A percentile compares a stretch with the other conserved stretches of the same genome.
phyloP scores from a whole-genome alignment of 2,888 invertebrate genomes.

The Aleiodes testaceus region DNA sequence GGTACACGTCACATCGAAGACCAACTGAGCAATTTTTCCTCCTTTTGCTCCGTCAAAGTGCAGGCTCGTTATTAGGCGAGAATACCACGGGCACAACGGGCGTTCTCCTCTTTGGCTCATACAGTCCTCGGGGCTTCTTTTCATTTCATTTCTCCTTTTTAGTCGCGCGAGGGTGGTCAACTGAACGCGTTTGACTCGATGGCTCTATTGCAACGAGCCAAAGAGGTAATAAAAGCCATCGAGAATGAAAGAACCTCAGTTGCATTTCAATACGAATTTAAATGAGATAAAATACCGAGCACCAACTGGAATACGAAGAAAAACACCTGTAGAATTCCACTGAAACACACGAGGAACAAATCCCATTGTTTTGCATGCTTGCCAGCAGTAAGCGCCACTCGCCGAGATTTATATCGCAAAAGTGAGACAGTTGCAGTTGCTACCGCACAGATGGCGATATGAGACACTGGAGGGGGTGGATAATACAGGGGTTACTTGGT shows the following conservation, averaged over 20 bases:
- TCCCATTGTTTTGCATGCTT: background rate
- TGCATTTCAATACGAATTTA: background rate
- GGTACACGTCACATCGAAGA: conserved; percentile 23
- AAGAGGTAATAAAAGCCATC: conserved; percentile 29
- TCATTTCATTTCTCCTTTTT: conserved; percentile 16
- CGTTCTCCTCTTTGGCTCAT: conserved; percentile 33
- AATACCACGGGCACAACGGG: conserved; percentile 33
- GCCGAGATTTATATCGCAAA: conserved; percentile 31
- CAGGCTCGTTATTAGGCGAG: conserved; percentile 39
- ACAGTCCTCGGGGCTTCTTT: conserved; percentile 17
- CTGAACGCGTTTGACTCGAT: conserved; percentile 41
- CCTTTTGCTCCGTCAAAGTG: background rate
- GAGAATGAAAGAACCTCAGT: background rate
- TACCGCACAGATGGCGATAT: conserved; percentile 55
- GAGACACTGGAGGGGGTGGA: conserved; percentile 17
- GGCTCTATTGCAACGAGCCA: conserved; percentile 33
- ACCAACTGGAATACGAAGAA: conserved; percentile 18
- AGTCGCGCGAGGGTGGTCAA: conserved; percentile 27
- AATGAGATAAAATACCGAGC: background rate
- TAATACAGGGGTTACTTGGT: conserved; percentile 24
- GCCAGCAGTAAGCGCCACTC: conserved; percentile 42
- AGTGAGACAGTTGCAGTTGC: conserved; percentile 34
- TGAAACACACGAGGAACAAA: background rate
- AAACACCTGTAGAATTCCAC: conserved; percentile 41
- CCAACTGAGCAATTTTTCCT: background rate